Conservation (phyloP, 2,797 vertebrate genomes). For the Morelia viridis region DNA sequence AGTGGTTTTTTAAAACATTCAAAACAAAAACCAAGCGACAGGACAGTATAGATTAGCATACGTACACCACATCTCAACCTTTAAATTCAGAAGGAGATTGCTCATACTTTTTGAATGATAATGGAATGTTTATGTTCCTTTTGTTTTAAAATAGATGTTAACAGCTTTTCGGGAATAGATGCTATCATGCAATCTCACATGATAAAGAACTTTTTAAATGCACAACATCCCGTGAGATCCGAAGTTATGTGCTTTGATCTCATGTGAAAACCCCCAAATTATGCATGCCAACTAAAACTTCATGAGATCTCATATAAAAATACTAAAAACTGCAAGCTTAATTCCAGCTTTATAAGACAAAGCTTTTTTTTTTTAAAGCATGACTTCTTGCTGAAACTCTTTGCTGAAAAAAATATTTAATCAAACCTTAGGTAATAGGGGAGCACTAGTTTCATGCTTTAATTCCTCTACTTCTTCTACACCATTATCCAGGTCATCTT, state of each 20-base stretch:
- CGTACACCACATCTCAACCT: not conserved
- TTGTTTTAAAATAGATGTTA: not conserved
- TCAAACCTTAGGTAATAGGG: slow-evolving; percentile 84
- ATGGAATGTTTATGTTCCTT: not conserved
- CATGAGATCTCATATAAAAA: not conserved
- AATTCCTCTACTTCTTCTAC: slow-evolving; percentile 78
- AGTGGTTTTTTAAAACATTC: not conserved
- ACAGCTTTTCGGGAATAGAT: not conserved
- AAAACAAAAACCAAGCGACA: not conserved
- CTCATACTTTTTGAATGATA: not conserved
- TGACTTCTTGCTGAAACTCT: not conserved
- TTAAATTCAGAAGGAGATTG: not conserved
- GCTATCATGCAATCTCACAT: not conserved
- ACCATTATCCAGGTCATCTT: slow-evolving; percentile 79
- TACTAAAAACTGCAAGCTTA: not conserved
- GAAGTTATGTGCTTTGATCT: not conserved
- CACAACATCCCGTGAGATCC: not conserved
- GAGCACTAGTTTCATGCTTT: slow-evolving; percentile 66
- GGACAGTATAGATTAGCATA: not conserved
- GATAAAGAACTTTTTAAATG: not conserved
- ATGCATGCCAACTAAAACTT: not conserved
- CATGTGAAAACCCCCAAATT: not conserved
- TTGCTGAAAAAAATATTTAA: slow-evolving; percentile 5
- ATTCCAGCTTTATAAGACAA: not conserved
- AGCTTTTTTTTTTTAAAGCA: not conserved